These are phyloP conservation scores for Peribatodes rhomboidaria DNA, from an alignment of 2,888 invertebrate species.

Conservation along the genomic window DNA sequence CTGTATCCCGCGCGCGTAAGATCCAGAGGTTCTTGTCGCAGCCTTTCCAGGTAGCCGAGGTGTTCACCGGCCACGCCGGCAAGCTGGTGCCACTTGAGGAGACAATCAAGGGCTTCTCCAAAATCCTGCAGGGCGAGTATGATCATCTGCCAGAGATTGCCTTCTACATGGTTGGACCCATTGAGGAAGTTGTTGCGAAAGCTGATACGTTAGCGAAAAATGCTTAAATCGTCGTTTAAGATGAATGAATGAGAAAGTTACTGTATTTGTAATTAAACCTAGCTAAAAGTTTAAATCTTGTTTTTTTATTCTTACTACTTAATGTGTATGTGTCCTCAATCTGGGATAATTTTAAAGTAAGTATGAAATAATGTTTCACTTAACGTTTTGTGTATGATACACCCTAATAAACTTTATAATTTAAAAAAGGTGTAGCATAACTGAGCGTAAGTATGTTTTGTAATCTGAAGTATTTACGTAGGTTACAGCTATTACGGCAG, in stretches of 20 bases:
- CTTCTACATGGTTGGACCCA: constrained; percentile 98
- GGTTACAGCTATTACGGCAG: no score
- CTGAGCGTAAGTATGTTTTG: no score
- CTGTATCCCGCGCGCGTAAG: constrained; percentile 97
- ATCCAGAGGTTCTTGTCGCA: constrained; percentile 98
- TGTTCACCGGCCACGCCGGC: constrained; percentile 97
- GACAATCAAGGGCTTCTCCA: constrained; percentile 95
- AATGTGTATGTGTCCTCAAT: no score
- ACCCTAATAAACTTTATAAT: no score
- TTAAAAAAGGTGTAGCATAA: no score
- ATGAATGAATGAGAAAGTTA: constrained; percentile 60
- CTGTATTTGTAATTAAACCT: constrained; percentile 68
- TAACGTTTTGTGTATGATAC: no score
- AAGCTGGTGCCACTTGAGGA: constrained; percentile 95
- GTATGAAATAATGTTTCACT: no score
- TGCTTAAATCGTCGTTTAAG: constrained; percentile 74
- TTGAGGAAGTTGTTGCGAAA: constrained; percentile 95
- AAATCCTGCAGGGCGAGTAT: constrained; percentile 93
- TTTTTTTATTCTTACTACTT: constrained; percentile 6
- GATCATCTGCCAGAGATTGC: constrained; percentile 97
- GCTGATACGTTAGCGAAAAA: constrained; percentile 92
- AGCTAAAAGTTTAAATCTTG: constrained; percentile 54
- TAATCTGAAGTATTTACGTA: no score
- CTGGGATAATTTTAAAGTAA: no score
- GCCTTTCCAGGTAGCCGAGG: constrained; percentile 97